These are phyloP conservation scores for Labeo catla DNA, from an alignment of 2,113 vertebrate species.

Conservation along the genomic window DNA sequence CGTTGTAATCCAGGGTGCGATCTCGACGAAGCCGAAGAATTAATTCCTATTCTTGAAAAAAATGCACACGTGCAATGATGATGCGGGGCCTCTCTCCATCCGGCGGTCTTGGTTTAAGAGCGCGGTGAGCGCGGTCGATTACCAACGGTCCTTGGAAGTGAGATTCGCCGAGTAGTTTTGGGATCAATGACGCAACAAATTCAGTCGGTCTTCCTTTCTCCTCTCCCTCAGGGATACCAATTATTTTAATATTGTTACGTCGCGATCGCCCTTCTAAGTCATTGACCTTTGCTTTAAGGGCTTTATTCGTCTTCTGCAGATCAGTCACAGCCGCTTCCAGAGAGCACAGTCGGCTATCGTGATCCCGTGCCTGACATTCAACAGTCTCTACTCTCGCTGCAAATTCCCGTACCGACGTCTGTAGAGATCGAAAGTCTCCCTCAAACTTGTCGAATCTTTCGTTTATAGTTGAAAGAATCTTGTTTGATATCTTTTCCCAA, in stretches of 20 bases:
- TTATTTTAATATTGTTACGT: neutral
- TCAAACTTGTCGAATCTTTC: too few species aligned
- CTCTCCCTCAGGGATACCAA: neutral
- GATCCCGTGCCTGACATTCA: too few species aligned
- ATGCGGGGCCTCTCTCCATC: neutral
- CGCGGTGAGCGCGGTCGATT: neutral
- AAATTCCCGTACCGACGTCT: too few species aligned
- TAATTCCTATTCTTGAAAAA: neutral
- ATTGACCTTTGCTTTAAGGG: neutral
- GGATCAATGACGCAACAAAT: neutral
- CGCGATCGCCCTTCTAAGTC: neutral
- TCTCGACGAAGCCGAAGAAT: neutral
- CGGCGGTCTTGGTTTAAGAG: neutral
- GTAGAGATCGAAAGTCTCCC: too few species aligned
- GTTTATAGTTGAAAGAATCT: too few species aligned
- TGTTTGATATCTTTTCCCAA: too few species aligned
- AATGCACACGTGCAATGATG: constrained; percentile 18
- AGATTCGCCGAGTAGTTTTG: neutral
- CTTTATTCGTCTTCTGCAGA: too few species aligned
- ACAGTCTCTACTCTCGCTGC: too few species aligned
- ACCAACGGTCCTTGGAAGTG: neutral
- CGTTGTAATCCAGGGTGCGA: neutral
- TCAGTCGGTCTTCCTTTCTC: neutral
- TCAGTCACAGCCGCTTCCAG: too few species aligned
- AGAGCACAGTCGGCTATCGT: too few species aligned